These are phyloP conservation scores for Drosophila biarmipes DNA, from an alignment of 1,140 invertebrate species.

Conservation along the genomic window DNA sequence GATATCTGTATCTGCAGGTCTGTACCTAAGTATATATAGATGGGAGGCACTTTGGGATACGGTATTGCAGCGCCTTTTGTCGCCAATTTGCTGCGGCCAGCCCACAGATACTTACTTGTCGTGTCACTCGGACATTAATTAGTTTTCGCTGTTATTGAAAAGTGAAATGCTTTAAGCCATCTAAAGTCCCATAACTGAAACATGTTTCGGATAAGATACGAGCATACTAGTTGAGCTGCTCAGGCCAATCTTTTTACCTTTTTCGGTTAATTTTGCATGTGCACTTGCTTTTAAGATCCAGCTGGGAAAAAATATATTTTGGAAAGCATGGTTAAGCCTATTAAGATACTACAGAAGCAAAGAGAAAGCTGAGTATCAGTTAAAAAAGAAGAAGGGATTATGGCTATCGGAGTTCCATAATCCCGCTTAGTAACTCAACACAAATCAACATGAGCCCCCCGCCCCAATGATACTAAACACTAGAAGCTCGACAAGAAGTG, in stretches of 20 bases:
- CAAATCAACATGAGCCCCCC: background rate
- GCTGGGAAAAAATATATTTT: background rate
- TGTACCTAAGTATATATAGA: constrained; percentile 1
- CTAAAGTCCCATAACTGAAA: constrained; percentile 38
- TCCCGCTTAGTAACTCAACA: constrained; percentile 1
- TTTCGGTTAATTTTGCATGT: background rate
- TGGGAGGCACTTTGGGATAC: constrained; percentile 35
- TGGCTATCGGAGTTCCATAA: background rate
- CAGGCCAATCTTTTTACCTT: background rate
- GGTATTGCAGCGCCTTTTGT: constrained; percentile 60
- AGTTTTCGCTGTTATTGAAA: constrained; percentile 57
- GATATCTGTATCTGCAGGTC: constrained; percentile 18
- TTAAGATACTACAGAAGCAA: background rate
- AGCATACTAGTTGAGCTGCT: constrained; percentile 33
- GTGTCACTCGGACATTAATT: constrained; percentile 58
- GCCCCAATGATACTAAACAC: constrained; percentile 21
- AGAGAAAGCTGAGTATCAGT: background rate
- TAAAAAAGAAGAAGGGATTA: background rate
- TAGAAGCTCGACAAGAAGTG: constrained; percentile 47
- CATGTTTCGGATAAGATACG: constrained; percentile 47
- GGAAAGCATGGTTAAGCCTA: background rate
- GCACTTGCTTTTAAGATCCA: background rate
- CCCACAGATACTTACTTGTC: constrained; percentile 42
- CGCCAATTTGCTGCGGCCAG: constrained; percentile 52
- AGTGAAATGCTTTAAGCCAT: constrained; percentile 47